phyloP scores from a whole-genome alignment of 2,113 vertebrate species.

The Antechinus stuartii region DNA sequence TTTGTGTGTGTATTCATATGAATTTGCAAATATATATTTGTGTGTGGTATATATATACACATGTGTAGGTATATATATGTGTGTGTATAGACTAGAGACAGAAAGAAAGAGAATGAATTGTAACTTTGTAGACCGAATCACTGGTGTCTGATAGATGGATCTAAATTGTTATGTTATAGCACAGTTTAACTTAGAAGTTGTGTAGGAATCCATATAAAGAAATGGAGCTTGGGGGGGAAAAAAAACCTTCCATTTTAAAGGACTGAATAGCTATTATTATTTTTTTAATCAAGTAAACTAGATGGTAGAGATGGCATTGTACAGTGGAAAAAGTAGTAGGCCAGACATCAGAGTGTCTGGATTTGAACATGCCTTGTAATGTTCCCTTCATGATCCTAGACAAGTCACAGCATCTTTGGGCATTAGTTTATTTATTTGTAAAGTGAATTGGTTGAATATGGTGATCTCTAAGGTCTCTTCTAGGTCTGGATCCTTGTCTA shows the following conservation, averaged over 20 bases:
- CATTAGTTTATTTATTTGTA: neutral
- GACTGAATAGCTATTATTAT: neutral
- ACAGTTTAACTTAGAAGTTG: neutral
- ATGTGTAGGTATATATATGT: too few species aligned
- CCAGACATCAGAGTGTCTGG: neutral
- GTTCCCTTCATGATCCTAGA: neutral
- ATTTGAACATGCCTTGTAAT: neutral
- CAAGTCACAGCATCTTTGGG: neutral
- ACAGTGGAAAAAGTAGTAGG: neutral
- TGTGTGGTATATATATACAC: neutral
- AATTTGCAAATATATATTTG: too few species aligned
- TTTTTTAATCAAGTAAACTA: neutral
- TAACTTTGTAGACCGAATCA: neutral
- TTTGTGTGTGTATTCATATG: neutral
- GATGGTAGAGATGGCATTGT: neutral
- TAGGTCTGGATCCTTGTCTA: neutral
- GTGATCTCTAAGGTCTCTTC: neutral
- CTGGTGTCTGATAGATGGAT: neutral
- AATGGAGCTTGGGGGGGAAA: neutral
- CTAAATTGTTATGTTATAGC: neutral
- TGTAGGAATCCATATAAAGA: neutral
- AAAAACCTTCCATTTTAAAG: neutral
- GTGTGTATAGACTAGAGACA: too few species aligned
- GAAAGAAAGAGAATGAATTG: neutral
- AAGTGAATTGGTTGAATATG: neutral